Evolutionary conservation across 2,113 vertebrate genomes (phyloP), one percentile per base, ranked within the genome.

Genomic region (Misgurnus mizolepis): DNA sequence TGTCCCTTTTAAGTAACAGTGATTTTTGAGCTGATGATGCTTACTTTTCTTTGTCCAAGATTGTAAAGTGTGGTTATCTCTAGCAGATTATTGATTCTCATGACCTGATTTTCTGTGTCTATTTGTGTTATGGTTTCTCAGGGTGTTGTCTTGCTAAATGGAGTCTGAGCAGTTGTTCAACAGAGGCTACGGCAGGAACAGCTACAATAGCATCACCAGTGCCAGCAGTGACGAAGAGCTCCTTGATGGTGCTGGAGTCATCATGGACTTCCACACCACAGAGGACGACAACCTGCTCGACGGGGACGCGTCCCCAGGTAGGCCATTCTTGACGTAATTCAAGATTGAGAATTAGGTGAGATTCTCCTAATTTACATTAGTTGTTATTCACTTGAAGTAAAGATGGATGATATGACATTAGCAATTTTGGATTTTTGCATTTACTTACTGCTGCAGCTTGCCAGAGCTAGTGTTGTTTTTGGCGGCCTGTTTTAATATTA

Each of bases 221-320:
- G 98, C 96, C 79, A 99, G 98, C 91, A 99, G 98, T 0, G 97
- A 99, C 93, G 98, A 99, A 88, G 98, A 99, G 84, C 95, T 99
- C 87, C 92, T 98, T 89, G 97, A 98, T 94, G 96, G 96, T 87
- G 95, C 96, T 83, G 97, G 97, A 64, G 93, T 95, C 78, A 93
- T 97, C 89, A 99, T 98, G 98, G 98, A 99, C 93, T 99, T 99
- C 88, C 96, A 98, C 88, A 98, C 96, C 78, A 96, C 97, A n/a
- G 98, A 99, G 88, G 98, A 99, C 84, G 98, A 99, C 93, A 98
- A 96, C 91, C 95, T 98, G 82, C 90, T 98, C 85, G 97, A 98
- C 84, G 97, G 98, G 80, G 98, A 99, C 82, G 93, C 95, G 85
- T 95, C 94, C 6, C 91, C 95, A 90, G 96, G 98, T 99, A 93